A percentile compares a stretch with the other conserved stretches of the same genome.
Evolutionary conservation across 2,113 vertebrate species (phyloP).

Genomic region (Ptilonorhynchus violaceus): DNA sequence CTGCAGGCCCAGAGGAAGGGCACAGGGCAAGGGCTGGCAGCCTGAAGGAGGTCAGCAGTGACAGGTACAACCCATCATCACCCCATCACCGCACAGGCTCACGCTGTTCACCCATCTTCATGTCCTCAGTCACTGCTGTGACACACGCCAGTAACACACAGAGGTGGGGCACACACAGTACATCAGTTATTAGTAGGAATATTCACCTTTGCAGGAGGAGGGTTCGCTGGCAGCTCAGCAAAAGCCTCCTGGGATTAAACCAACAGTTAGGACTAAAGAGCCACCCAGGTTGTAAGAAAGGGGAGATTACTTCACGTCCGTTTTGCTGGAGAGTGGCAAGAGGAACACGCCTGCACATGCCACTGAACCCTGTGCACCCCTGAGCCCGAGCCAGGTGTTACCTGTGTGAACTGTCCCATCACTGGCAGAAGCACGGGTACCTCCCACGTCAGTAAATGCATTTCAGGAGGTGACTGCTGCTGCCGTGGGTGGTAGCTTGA

Average conservation of each 20-base stretch:
- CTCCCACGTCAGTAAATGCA: neutral
- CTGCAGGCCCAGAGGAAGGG: neutral
- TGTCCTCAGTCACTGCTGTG: neutral
- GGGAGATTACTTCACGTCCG: rapidly evolving
- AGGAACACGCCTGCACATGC: rapidly evolving
- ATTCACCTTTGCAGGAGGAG: neutral
- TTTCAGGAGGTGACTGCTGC: neutral
- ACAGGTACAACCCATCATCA: neutral
- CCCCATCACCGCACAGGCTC: neutral
- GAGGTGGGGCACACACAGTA: neutral
- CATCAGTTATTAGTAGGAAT: neutral
- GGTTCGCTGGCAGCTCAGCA: neutral
- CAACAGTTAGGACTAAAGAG: neutral
- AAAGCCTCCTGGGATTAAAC: neutral
- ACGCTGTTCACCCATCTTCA: rapidly evolving
- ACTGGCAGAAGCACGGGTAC: rapidly evolving
- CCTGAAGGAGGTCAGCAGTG: neutral
- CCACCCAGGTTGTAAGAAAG: neutral
- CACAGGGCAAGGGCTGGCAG: neutral
- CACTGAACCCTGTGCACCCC: neutral
- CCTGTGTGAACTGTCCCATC: rapidly evolving
- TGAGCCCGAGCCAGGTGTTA: rapidly evolving
- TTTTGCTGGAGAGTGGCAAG: rapidly evolving
- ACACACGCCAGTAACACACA: neutral
- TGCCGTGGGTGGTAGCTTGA: neutral